Evolutionary conservation across 2,797 vertebrate species (phyloP).

Genomic region (Tadarida brasiliensis): DNA sequence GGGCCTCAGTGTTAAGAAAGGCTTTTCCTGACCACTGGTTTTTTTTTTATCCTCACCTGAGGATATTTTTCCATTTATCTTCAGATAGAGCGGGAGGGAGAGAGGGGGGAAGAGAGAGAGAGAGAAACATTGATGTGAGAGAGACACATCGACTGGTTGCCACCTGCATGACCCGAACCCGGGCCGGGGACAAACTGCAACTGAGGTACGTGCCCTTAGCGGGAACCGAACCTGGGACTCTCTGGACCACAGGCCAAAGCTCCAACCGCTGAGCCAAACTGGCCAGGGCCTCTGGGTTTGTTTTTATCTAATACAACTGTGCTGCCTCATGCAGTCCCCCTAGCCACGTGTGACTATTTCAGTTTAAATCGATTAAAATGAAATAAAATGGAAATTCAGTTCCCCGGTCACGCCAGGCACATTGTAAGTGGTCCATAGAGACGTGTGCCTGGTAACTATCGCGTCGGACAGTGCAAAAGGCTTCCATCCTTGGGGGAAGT

Average conservation of each 20-base stretch:
- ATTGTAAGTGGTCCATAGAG: background rate
- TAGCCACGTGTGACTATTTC: background rate
- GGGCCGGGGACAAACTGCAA: too few species aligned
- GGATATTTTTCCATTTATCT: too few species aligned
- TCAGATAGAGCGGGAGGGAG: too few species aligned
- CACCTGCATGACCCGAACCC: too few species aligned
- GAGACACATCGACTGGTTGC: too few species aligned
- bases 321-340: background rate
- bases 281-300: background rate
- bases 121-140: too few species aligned
- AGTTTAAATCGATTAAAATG: background rate
- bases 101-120: too few species aligned
- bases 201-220: too few species aligned
- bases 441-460: background rate
- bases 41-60: too few species aligned
- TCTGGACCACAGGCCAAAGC: too few species aligned
- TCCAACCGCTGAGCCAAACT: too few species aligned
- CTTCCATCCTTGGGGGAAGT: background rate
- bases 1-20: background rate
- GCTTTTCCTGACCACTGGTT: background rate
- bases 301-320: background rate
- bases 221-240: too few species aligned
- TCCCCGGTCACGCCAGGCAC: background rate
- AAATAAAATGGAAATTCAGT: background rate
- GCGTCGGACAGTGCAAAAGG: rapidly evolving